Evolutionary conservation across 2,113 vertebrate genomes (phyloP).

Genomic region (Rhinoderma darwinii): DNA sequence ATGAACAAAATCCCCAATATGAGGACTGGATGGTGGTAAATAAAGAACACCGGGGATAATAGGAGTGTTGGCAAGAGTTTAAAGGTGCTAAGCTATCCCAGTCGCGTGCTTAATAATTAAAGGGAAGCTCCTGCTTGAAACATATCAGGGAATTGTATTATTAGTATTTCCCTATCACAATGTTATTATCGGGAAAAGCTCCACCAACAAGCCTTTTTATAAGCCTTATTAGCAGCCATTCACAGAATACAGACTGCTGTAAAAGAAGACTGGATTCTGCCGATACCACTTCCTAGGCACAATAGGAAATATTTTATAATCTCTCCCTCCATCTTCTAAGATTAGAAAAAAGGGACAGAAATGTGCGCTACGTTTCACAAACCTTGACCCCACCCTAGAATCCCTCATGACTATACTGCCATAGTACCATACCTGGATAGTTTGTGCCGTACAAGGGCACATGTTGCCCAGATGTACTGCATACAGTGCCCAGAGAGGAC

Average conservation of each 20-base stretch:
- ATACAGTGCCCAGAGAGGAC: no score
- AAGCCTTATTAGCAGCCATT: background rate
- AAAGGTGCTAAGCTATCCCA: slow-evolving; percentile 7
- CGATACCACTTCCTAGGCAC: no score
- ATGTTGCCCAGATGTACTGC: no score
- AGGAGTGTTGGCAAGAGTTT: slow-evolving; percentile 21
- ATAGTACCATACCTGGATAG: no score
- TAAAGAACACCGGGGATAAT: slow-evolving; percentile 19
- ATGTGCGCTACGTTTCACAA: no score
- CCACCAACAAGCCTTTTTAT: background rate
- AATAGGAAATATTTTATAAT: no score
- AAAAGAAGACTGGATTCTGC: background rate
- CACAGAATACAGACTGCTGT: background rate
- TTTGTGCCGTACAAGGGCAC: no score
- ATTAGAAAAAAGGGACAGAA: no score
- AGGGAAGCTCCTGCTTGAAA: background rate
- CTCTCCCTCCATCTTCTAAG: no score
- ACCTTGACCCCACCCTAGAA: no score
- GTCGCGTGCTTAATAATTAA: background rate
- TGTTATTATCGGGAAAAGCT: background rate
- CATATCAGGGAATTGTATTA: background rate
- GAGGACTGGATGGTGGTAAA: slow-evolving; percentile 14
- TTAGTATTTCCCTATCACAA: background rate
- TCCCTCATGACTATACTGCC: no score
- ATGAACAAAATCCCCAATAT: slow-evolving; percentile 48